These are phyloP conservation scores for Xestia xanthographa DNA, from an alignment of 2,888 invertebrate species.

Conservation along the genomic window DNA sequence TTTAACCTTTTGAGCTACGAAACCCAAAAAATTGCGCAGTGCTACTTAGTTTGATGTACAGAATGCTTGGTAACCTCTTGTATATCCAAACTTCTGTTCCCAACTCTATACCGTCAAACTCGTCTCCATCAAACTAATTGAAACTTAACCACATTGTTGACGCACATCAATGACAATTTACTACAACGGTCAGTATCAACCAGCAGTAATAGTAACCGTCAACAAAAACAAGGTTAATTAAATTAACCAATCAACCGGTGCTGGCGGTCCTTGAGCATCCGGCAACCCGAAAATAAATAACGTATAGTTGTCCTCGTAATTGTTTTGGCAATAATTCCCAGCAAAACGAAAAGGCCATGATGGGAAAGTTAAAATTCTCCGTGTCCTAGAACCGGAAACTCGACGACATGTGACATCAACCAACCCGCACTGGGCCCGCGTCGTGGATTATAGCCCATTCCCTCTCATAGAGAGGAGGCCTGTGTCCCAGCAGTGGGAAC, in stretches of 20 bases:
- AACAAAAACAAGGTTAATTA: conserved; percentile 47
- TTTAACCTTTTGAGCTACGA: too few relatives aligned
- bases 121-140: conserved; percentile 8
- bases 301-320: neutral
- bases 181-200: neutral
- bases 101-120: neutral
- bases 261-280: conserved; percentile 51
- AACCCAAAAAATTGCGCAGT: too few relatives aligned
- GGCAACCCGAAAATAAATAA: conserved; percentile 28
- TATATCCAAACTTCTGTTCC: too few relatives aligned
- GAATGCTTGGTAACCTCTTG: too few relatives aligned
- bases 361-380: too few relatives aligned
- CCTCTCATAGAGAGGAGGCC: neutral
- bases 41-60: too few relatives aligned
- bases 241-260: conserved; percentile 50
- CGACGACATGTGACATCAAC: neutral
- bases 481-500: neutral
- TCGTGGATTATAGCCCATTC: neutral
- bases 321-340: neutral
- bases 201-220: neutral
- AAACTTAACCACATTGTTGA: conserved; percentile 22
- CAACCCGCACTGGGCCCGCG: neutral
- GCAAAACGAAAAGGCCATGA: neutral
- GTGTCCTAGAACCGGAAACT: neutral
- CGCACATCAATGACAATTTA: conserved; percentile 8